Percentiles rank a stretch among this genome's conserved stretches.
phyloP scores from a whole-genome alignment of 2,797 vertebrate genomes.

The Tympanoctomys barrerae region DNA sequence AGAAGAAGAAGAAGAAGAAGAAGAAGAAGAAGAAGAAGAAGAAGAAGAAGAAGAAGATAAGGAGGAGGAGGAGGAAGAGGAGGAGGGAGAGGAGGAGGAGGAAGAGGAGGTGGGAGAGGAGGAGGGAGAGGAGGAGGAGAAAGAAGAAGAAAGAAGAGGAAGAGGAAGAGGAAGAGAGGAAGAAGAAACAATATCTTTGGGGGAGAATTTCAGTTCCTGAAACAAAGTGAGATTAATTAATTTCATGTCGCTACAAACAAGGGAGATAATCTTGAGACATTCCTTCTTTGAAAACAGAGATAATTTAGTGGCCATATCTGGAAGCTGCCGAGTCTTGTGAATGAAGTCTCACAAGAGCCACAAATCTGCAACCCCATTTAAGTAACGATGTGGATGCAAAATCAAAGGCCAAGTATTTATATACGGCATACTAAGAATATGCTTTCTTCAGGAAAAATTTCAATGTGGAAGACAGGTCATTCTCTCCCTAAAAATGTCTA shows the following conservation, averaged over 20 bases:
- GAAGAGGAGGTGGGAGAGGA: too few relatives aligned
- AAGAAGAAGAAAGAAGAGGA: too few relatives aligned
- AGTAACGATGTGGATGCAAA: background rate
- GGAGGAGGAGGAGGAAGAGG: too few relatives aligned
- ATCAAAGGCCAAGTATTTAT: background rate
- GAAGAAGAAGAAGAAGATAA: too few relatives aligned
- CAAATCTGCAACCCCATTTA: background rate
- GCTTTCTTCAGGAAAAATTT: background rate
- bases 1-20: too few relatives aligned
- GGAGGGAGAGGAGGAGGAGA: too few relatives aligned
- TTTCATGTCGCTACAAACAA: fast-evolving
- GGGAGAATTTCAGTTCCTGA: background rate
- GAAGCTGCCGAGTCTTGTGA: background rate
- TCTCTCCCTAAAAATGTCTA: background rate
- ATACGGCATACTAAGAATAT: background rate
- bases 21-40: too few relatives aligned
- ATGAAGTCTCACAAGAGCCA: background rate
- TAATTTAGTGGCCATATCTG: background rate
- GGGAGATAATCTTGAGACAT: background rate
- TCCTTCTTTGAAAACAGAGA: background rate
- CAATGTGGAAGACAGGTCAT: background rate
- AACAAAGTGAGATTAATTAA: background rate
- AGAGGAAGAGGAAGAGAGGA: too few relatives aligned
- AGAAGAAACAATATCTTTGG: too few relatives aligned
- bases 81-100: too few relatives aligned